phyloP scores from a whole-genome alignment of 2,888 invertebrate genomes.

The Euplagia quadripunctaria region DNA sequence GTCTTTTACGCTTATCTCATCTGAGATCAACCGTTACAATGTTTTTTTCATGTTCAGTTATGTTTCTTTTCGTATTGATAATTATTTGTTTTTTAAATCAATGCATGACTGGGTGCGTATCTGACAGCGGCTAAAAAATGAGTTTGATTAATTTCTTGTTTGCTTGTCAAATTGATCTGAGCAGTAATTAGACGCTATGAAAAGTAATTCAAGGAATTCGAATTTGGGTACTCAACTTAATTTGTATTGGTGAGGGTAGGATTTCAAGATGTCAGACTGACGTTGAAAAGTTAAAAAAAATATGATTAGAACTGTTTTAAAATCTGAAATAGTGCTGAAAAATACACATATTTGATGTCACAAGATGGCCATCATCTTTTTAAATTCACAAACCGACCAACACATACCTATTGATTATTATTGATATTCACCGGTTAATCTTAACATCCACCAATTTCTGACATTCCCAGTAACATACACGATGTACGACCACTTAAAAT shows the following conservation, averaged over 20 bases:
- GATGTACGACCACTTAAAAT: neutral
- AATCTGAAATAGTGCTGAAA: neutral
- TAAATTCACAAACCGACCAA: neutral
- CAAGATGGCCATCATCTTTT: no score
- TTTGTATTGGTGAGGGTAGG: neutral
- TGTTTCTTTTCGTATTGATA: slow-evolving; percentile 38
- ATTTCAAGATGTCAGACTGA: neutral
- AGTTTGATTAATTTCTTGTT: slow-evolving; percentile 34
- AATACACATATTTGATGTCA: neutral
- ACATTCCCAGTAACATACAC: neutral
- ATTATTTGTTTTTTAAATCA: slow-evolving; percentile 32
- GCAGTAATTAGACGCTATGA: neutral
- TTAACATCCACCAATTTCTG: neutral
- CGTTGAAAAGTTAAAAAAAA: neutral
- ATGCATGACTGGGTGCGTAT: slow-evolving; percentile 20
- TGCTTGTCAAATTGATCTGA: slow-evolving; percentile 15
- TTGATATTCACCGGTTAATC: no score
- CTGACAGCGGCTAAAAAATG: slow-evolving; percentile 31
- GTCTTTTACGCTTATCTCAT: neutral
- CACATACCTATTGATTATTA: neutral
- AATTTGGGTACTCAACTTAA: neutral
- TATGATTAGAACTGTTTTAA: neutral
- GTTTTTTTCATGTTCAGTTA: slow-evolving; percentile 48
- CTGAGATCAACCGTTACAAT: slow-evolving; percentile 9
- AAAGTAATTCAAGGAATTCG: neutral